Evolutionary conservation across 2,113 vertebrate genomes (phyloP).

Genomic region (Steatornis caripensis): DNA sequence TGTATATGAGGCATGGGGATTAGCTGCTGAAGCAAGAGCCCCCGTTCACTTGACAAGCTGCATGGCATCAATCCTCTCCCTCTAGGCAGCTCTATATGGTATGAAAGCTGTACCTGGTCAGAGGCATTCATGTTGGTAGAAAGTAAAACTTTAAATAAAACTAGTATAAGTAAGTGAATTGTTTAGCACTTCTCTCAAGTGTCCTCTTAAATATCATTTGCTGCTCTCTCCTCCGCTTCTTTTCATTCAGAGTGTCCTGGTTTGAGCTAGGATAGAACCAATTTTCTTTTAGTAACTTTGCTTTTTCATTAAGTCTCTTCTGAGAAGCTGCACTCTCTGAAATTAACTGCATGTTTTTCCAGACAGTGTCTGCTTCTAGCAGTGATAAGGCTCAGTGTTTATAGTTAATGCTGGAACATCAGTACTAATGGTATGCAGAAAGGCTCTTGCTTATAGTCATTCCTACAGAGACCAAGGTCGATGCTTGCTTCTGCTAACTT

Average conservation of each 20-base stretch:
- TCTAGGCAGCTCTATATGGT: neutral
- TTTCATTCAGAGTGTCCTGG: neutral
- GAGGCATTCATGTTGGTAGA: neutral
- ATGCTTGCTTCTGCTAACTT: too few species aligned
- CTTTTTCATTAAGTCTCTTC: too few species aligned
- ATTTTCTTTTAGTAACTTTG: too few species aligned
- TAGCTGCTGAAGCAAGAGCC: neutral
- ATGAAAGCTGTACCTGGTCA: neutral
- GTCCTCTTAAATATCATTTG: neutral
- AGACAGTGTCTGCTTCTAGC: too few species aligned
- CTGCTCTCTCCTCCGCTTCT: neutral
- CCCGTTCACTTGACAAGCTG: neutral
- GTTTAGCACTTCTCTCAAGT: neutral
- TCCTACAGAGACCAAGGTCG: too few species aligned
- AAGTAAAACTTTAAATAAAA: neutral
- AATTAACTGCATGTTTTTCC: too few species aligned
- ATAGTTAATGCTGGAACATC: too few species aligned
- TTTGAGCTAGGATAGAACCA: too few species aligned
- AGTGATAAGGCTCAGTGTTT: too few species aligned
- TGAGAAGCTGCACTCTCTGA: too few species aligned
- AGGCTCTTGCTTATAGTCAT: too few species aligned
- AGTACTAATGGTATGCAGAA: too few species aligned
- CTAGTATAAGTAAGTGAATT: neutral
- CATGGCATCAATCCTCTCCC: neutral
- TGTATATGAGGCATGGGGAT: neutral